Evolutionary conservation across 2,888 invertebrate species (phyloP), one percentile per base, ranked within the genome.

Genomic region (Spilosoma lubricipeda): DNA sequence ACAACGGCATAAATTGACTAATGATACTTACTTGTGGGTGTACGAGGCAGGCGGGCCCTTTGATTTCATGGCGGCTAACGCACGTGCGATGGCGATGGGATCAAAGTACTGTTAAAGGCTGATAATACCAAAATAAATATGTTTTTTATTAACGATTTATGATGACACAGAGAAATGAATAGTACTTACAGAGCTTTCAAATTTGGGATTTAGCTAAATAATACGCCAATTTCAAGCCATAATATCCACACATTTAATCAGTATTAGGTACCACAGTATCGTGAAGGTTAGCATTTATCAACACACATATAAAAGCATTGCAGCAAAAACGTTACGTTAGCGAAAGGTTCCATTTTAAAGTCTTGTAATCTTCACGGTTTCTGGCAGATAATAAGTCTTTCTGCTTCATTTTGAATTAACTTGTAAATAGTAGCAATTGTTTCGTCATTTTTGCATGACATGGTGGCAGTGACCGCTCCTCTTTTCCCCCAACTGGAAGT

Each of bases 401-500:
- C 94, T 7, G 95, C 95, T 90, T 95, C 95, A 71, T 90, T 93
- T 92, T 96, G 94, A 63, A 95, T 91, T 83, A 95, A 88, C 78
- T 90, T 94, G 79, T 91, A 93, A 77, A 95, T 93, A 3, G 90
- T 85, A 0, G 89, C 87, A 0, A 94, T 77, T 0, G 92, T 89
- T 20, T 94, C 94, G 20, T 94, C 94, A 72, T 88, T 94, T 65
- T 92, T 87, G 83, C 94, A 95, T 70, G 89, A 87, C 73, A 91
- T 77, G 0, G 91, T 76, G 0, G 75, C 88, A 18, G 88, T 81
- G 18, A 88, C 74, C 15, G 85, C 87, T 2, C 86, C 87, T 65
- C 96, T 91, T 79, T 95, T 95, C 64, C 92, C 96, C 96, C 96
- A 96, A 71, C 94, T 94, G 0, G 96, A 96, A 0, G 96, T 96